A percentile compares a stretch with the other conserved stretches of the same genome.
These are phyloP conservation scores for Callocephalon fimbriatum DNA, from an alignment of 2,113 vertebrate species.

Conservation along the genomic window DNA sequence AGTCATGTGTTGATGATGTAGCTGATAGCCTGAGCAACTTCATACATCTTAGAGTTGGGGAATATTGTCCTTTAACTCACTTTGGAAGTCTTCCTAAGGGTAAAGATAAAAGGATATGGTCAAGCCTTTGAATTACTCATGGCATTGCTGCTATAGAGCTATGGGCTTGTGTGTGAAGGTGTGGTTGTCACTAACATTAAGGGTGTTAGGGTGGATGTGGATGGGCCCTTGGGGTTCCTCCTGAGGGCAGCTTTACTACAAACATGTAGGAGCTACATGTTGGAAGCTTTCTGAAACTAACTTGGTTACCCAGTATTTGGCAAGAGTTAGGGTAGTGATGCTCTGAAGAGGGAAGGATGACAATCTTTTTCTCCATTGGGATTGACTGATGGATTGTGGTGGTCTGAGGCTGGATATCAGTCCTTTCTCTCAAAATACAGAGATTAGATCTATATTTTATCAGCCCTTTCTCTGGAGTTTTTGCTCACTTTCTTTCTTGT, in stretches of 20 bases:
- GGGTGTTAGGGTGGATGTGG: not conserved
- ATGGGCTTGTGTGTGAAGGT: rapidly evolving
- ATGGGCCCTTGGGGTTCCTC: not conserved
- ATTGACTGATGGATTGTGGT: not conserved
- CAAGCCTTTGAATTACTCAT: not conserved
- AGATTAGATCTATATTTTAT: not conserved
- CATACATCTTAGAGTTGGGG: not conserved
- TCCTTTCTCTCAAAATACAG: not conserved
- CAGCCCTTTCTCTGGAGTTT: not conserved
- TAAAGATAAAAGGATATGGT: not conserved
- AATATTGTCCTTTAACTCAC: not conserved
- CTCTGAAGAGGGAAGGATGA: not conserved
- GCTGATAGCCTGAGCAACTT: not conserved
- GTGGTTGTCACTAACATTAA: rapidly evolving
- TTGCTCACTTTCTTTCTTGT: not conserved
- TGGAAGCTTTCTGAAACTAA: not conserved
- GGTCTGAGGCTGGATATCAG: not conserved
- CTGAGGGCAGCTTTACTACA: not conserved
- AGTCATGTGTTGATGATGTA: not conserved
- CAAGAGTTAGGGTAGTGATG: not conserved
- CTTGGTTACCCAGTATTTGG: not conserved
- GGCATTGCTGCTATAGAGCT: rapidly evolving
- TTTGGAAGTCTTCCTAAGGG: not conserved
- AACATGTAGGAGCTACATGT: not conserved
- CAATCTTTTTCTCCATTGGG: not conserved